phyloP scores from a whole-genome alignment of 2,888 invertebrate genomes.

The Catotricha subobsoleta region DNA sequence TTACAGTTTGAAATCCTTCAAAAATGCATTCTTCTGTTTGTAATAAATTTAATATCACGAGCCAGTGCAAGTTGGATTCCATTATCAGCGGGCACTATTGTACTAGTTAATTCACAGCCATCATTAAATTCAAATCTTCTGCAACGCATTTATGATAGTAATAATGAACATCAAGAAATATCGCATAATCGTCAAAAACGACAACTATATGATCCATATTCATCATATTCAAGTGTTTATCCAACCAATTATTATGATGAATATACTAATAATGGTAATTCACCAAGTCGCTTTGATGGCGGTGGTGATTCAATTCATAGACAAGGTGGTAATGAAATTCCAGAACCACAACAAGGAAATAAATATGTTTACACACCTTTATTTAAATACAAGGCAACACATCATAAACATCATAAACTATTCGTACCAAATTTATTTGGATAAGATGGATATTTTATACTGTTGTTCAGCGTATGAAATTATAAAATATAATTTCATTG shows the following conservation, averaged over 20 bases:
- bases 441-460: background rate
- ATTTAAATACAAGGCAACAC: slow-evolving; percentile 7
- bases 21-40: background rate
- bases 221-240: background rate
- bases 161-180: too few relatives aligned
- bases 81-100: background rate
- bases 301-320: background rate
- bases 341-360: background rate
- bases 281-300: background rate
- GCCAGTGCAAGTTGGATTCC: background rate
- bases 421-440: slow-evolving; percentile 8
- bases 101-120: background rate
- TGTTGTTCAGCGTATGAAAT: too few relatives aligned
- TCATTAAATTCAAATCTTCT: background rate
- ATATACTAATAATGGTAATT: too few relatives aligned
- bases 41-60: background rate
- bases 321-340: background rate
- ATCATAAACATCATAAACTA: slow-evolving; percentile 3
- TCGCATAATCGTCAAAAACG: background rate
- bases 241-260: too few relatives aligned
- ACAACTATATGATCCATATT: slow-evolving; percentile 1
- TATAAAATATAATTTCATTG: too few relatives aligned
- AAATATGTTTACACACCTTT: slow-evolving; percentile 7
- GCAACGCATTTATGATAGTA: background rate
- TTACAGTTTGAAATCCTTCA: background rate